Percentiles rank a stretch among this genome's conserved stretches.
Evolutionary conservation across 2,797 vertebrate genomes (phyloP).

Genomic region (Avahi laniger): DNA sequence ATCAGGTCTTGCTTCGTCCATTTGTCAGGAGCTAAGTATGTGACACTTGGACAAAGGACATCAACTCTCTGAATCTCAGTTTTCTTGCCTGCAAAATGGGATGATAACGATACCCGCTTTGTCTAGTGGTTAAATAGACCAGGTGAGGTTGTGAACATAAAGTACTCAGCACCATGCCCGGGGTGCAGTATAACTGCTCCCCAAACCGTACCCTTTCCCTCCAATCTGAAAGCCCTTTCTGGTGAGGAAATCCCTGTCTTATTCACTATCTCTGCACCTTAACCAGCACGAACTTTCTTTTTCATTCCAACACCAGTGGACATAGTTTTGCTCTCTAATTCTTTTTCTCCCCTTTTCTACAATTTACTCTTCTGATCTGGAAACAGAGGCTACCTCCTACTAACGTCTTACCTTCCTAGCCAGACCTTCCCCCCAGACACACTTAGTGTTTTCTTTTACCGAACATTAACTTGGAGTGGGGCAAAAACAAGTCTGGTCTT

Average conservation of each 20-base stretch:
- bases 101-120: neutral
- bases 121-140: neutral
- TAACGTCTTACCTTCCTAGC: neutral
- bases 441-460: neutral
- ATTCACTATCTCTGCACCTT: neutral
- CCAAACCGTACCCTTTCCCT: too few species aligned
- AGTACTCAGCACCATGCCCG: neutral
- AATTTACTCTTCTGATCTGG: neutral
- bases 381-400: neutral
- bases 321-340: neutral
- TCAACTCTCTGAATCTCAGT: neutral
- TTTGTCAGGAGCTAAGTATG: neutral
- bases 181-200: too few species aligned
- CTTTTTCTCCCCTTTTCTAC: neutral
- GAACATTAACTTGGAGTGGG: slow-evolving; percentile 56
- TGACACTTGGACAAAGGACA: neutral
- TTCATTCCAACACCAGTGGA: neutral
- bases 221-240: neutral
- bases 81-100: neutral
- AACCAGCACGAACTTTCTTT: neutral
- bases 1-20: neutral
- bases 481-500: neutral
- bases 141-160: neutral
- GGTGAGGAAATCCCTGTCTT: neutral
- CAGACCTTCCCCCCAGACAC: neutral